Base-by-base conservation (phyloP, 1,140 invertebrate genomes). In the Pogonomyrmex barbatus region DNA sequence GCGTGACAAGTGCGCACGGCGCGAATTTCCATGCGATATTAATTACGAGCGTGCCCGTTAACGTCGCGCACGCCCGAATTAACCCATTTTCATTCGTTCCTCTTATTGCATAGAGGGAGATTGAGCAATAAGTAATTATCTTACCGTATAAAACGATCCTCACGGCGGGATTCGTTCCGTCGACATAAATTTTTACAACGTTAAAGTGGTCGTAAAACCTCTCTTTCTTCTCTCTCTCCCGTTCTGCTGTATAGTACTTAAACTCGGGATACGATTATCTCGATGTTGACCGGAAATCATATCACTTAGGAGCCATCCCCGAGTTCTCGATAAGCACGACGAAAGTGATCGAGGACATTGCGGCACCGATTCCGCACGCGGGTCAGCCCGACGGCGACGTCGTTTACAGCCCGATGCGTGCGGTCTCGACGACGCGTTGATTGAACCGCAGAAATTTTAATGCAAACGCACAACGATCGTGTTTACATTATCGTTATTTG, bases 81-180 rank as follows among this genome's bases (percentile, higher is more conserved):
- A 83, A 75, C 45, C 45, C 54, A 73, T 75, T 83, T 83, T 75
- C 52, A 50, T 83, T 75, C 58, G 17, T 39, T 39, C 30, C 14
- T 68, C n/a, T 56, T 54, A 56, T 50, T 83, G 42, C 50, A 14
- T 14, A n/a, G 56, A n/a, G 0, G 12, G 12, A 14, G 39, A 82
- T 73, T 82, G 79, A 60, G 79, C 68, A 83, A 75, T 83, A 83
- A 83, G 17, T 83, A 83, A 83, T 83, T 75, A 73, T 82, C 17
- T 54, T 68, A 24, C 56, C 6, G 33, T 62, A 62, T 75, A 56
- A 73, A 60, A 75, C 39, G 33, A 62, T 50, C 30, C 36, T 39
- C 68, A 42, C 54, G 54, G 30, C 39, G 5, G 39, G 39, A 9
- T 50, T 52, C 45, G 68, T 30, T 73, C 42, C 52, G 14, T 33